Evolutionary conservation across 1,140 invertebrate genomes (phyloP), one percentile per base, ranked within the genome.

Genomic region (Drosophila biarmipes): DNA sequence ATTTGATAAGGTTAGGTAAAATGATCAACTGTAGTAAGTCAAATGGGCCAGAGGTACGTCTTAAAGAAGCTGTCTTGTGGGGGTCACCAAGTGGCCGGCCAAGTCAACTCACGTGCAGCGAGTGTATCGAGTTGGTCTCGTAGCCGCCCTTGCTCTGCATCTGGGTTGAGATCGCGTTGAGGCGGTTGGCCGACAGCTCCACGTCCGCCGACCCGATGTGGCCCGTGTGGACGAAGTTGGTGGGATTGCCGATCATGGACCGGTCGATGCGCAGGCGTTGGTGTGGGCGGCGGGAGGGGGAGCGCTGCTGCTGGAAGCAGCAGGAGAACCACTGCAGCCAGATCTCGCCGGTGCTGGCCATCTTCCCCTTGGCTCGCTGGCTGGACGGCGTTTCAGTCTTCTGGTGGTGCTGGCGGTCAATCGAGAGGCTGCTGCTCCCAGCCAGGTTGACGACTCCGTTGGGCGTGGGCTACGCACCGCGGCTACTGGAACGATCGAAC

Each of bases 241-340:
- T 98, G 6, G 97, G 97, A 56, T 95, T 95, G 52, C 97, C 96
- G 84, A 98, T 98, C 97, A 98, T 98, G 40, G 96, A 97, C 34
- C 97, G 94, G 92, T 98, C 97, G 93, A 98, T 97, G 92, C 96
- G 95, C 74, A 95, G 92, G 75, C 96, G 93, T 58, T 94, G 93
- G 61, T 95, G 93, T 75, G 94, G 94, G 80, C 94, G 94, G 59
- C 95, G 93, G 78, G 95, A 94, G 73, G 93, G 94, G 51, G 94
- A 93, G 43, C 94, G 94, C 46, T 95, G 95, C 82, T 96, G 95
- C 42, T 95, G 95, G 77, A 96, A 94, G 91, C 96, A 97, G 92
- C 96, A 97, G 12, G 95, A 95, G 92, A 97, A 97, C 94, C 96
- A 97, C 79, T 97, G 96, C 69, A 97, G 93, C 96, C 96, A 96